Evolutionary conservation across 1,140 invertebrate genomes (phyloP).

Genomic region (Nymphalis io): DNA sequence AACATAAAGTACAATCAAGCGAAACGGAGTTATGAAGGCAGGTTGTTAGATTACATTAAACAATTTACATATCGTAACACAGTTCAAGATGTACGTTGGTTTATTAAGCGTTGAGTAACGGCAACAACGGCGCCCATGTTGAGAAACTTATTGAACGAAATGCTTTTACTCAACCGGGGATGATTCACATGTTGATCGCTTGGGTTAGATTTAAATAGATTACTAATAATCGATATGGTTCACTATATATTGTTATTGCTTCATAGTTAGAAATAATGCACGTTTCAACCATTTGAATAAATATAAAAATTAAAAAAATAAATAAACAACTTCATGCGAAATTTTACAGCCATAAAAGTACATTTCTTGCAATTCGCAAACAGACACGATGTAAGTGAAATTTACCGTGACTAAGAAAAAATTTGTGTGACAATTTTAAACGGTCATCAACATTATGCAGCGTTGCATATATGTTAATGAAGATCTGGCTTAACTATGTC

Average conservation of each 20-base stretch:
- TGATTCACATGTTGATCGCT: conserved; percentile 38
- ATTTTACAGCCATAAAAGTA: background rate
- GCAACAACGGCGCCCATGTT: conserved; percentile 36
- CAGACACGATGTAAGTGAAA: background rate
- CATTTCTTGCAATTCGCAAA: background rate
- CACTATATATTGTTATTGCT: background rate
- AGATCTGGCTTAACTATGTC: conserved; percentile 23
- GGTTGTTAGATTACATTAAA: conserved; percentile 36
- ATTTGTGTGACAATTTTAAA: conserved; percentile 1
- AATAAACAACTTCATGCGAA: background rate
- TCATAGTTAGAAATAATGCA: too few relatives aligned
- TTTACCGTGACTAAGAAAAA: background rate
- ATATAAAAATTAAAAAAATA: too few relatives aligned
- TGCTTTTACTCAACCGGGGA: conserved; percentile 39
- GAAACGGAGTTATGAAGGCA: conserved; percentile 42
- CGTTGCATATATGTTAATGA: conserved; percentile 25
- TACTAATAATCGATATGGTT: background rate
- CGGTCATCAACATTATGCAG: conserved; percentile 10
- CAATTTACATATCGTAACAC: conserved; percentile 38
- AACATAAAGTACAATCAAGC: conserved; percentile 37
- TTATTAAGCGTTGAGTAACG: conserved; percentile 44
- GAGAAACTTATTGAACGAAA: conserved; percentile 50
- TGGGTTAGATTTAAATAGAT: conserved; percentile 15
- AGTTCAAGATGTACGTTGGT: conserved; percentile 19
- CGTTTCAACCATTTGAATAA: too few relatives aligned